Evolutionary conservation across 2,888 invertebrate species (phyloP), one percentile per base, ranked within the genome.

Genomic region (Emmelina monodactyla): DNA sequence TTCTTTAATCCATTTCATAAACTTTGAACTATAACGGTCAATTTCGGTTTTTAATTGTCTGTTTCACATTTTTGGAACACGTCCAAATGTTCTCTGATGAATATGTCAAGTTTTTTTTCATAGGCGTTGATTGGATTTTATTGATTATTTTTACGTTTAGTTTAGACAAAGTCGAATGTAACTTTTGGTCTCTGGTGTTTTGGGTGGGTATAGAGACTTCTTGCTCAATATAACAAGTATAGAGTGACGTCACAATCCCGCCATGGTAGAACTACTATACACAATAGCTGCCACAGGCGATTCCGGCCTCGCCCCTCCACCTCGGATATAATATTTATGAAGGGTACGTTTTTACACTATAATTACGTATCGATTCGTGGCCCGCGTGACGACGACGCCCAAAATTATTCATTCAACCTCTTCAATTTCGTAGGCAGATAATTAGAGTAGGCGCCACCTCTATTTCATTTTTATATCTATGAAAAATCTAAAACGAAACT

Each of bases 301-400:
- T 68, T 68, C 68, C 69, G 68, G 68, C 70, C 76, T 58, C 70
- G 68, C 75, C 75, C 69, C 64, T 57, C 55, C 44, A 54, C 50
- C 63, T 58, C 58, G 62, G 63, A 71, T 73, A 71, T 68, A 63
- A 66, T 73, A 78, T 76, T 78, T 73, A 75, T 73, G 73, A 71
- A 69, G 76, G 76, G 70, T 68, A 66, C 56, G 62, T 69, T 72
- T 68, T 69, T 64, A 71, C 69, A 73, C 68, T 73, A 75, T 79
- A 79, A 79, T 79, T 79, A 71, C 69, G 64, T 65, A 75, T 79
- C 72, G 75, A 75, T 75, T 71, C 62, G 58, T 58, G 55, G 55
- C 55, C 59, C 53, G 55, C 56, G 62, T 67, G 62, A 66, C 63
- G 65, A 63, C 72, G 69, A 29, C 41, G 41, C 73, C 72, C 75